Conservation (phyloP, 2,888 invertebrate genomes). For the Lobophora halterata region DNA sequence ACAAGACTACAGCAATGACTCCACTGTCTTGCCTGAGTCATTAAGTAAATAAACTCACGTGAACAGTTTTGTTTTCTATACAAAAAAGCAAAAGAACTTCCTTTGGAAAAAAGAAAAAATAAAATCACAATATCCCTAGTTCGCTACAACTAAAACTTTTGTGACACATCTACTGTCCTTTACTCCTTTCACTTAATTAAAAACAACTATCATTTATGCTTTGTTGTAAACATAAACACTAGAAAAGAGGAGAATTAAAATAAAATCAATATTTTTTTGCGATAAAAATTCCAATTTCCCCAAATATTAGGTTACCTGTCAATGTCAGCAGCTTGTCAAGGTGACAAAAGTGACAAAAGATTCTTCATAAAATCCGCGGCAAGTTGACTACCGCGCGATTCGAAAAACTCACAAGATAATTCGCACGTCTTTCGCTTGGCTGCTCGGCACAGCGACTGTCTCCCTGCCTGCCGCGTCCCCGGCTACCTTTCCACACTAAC, state of each 20-base stretch:
- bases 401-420: slow-evolving; percentile 9
- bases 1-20: slow-evolving; percentile 15
- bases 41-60: slow-evolving; percentile 3
- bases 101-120: slow-evolving; percentile 29
- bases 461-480: too few relatives aligned
- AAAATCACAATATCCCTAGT: slow-evolving; percentile 32
- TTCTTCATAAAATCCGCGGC: slow-evolving; percentile 38
- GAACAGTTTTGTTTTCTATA: background rate
- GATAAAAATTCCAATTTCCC: slow-evolving; percentile 28
- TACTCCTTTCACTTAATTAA: slow-evolving; percentile 24
- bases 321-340: slow-evolving; percentile 47
- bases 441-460: slow-evolving; percentile 39
- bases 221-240: too few relatives aligned
- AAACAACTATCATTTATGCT: slow-evolving; percentile 12
- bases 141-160: slow-evolving; percentile 35
- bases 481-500: too few relatives aligned
- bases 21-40: background rate
- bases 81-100: slow-evolving; percentile 12
- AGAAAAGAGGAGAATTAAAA: slow-evolving; percentile 32
- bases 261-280: slow-evolving; percentile 49
- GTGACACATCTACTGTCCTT: slow-evolving; percentile 40
- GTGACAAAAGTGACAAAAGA: slow-evolving; percentile 42
- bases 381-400: background rate
- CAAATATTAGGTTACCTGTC: slow-evolving; percentile 59
- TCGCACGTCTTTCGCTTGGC: slow-evolving; percentile 44